phyloP scores from a whole-genome alignment of 2,888 invertebrate genomes.

The Boloria euphrosyne region DNA sequence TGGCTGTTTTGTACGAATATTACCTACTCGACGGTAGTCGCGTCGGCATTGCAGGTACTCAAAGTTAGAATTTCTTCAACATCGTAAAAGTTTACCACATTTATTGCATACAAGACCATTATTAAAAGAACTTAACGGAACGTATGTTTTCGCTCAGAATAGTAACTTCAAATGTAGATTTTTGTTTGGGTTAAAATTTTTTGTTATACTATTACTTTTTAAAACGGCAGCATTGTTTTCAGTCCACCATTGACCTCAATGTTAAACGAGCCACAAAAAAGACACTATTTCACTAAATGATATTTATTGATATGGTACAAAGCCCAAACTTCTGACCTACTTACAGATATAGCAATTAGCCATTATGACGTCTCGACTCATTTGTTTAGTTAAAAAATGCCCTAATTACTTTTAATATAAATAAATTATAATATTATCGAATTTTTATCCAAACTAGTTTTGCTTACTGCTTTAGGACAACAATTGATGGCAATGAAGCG shows the following conservation, averaged over 20 bases:
- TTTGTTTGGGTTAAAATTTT: background rate
- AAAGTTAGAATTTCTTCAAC: constrained; percentile 20
- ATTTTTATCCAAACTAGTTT: too few species aligned
- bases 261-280: too few species aligned
- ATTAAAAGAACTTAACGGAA: constrained; percentile 12
- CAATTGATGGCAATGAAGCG: too few species aligned
- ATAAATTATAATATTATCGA: too few species aligned
- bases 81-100: constrained; percentile 24
- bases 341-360: background rate
- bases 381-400: background rate
- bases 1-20: background rate
- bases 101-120: constrained; percentile 8
- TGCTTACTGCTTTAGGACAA: too few species aligned
- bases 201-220: background rate
- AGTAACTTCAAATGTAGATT: background rate
- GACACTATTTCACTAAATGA: too few species aligned
- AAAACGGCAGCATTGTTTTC: background rate
- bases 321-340: background rate
- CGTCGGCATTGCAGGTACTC: constrained; percentile 1
- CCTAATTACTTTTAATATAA: background rate
- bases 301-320: background rate
- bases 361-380: background rate
- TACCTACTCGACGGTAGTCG: background rate
- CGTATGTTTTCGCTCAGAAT: background rate
- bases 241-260: too few species aligned